Evolutionary conservation across 2,797 vertebrate species (phyloP).

Genomic region (Smutsia temminckii): DNA sequence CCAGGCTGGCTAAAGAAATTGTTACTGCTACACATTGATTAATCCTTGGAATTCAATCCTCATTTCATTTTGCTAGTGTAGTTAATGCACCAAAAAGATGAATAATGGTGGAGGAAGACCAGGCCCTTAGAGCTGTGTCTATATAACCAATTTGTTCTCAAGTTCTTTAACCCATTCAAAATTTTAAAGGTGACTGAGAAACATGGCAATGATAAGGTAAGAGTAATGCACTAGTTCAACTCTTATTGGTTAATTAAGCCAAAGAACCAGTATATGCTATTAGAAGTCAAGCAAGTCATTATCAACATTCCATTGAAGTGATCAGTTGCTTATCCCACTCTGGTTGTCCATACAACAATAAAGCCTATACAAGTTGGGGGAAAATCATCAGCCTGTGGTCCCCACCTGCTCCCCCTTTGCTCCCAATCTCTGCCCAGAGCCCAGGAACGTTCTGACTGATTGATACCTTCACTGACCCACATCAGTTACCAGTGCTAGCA

Average conservation of each 20-base stretch:
- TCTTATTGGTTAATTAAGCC: constrained; percentile 6
- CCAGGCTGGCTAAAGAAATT: background rate
- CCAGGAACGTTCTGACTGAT: background rate
- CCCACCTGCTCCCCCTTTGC: background rate
- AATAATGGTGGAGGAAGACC: background rate
- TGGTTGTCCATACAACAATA: background rate
- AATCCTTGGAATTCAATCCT: background rate
- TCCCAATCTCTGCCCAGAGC: background rate
- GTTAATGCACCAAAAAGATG: constrained; percentile 1
- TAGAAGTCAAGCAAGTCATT: background rate
- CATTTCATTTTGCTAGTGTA: constrained; percentile 18
- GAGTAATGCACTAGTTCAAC: background rate
- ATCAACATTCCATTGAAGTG: background rate
- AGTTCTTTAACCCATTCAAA: background rate
- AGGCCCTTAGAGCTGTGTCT: background rate
- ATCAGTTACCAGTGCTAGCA: background rate
- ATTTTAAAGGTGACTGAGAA: constrained; percentile 1
- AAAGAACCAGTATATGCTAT: constrained; percentile 9
- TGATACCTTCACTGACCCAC: background rate
- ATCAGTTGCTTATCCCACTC: background rate
- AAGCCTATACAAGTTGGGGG: background rate
- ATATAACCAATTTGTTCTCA: background rate
- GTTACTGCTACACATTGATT: background rate
- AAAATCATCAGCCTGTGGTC: background rate
- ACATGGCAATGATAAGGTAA: background rate